phyloP scores from a whole-genome alignment of 2,113 vertebrate species.

The Chinchilla lanigera region DNA sequence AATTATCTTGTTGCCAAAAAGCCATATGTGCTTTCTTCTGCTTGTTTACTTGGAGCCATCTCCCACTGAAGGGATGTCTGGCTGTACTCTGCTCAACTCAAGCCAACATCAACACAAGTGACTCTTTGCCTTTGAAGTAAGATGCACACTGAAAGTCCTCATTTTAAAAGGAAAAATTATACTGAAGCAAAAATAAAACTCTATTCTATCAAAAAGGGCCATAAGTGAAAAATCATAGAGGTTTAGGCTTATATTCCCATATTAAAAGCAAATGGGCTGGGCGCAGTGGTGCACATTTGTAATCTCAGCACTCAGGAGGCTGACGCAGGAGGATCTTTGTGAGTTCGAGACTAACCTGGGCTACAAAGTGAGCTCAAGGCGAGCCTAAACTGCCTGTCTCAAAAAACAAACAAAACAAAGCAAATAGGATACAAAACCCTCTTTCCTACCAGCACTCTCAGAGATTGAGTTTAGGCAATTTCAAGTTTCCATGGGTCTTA shows the following conservation, averaged over 20 bases:
- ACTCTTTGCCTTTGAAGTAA: constrained; percentile 71
- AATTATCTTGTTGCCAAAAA: constrained; percentile 69
- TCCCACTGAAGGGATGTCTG: constrained; percentile 69
- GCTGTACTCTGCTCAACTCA: constrained; percentile 41
- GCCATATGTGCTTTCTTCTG: constrained; percentile 63
- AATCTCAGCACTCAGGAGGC: too few species aligned
- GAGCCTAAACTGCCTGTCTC: too few species aligned
- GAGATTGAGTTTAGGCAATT: background rate
- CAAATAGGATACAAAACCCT: background rate
- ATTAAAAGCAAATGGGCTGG: too few species aligned
- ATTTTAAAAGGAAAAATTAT: constrained; percentile 55
- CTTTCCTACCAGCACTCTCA: background rate
- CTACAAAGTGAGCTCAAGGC: too few species aligned
- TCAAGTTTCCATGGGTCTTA: background rate
- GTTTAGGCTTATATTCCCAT: background rate
- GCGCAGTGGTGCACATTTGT: too few species aligned
- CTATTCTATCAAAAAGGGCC: constrained; percentile 35
- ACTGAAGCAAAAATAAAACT: constrained; percentile 62
- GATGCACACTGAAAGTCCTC: background rate
- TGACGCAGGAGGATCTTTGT: too few species aligned
- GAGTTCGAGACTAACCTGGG: too few species aligned
- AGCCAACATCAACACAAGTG: constrained; percentile 67
- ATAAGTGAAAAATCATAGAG: background rate
- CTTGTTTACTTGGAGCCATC: constrained; percentile 73
- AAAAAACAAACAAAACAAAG: background rate